Evolutionary conservation across 2,888 invertebrate species (phyloP).

Genomic region (Macrophya annulata): DNA sequence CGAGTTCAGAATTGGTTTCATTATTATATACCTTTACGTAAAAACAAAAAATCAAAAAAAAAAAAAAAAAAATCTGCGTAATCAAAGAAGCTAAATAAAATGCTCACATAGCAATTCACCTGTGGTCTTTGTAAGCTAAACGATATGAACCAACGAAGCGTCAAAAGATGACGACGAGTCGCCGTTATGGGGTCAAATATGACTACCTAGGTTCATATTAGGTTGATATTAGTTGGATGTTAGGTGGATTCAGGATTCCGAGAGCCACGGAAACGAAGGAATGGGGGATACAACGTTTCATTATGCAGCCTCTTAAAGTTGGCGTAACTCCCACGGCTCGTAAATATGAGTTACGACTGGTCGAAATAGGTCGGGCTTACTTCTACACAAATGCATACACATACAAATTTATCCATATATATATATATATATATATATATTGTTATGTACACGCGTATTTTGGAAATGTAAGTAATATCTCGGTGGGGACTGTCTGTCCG

Average conservation of each 20-base stretch:
- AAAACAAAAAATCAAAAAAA: neutral
- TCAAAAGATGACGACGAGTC: slow-evolving; percentile 8
- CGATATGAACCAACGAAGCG: slow-evolving; percentile 9
- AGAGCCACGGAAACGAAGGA: slow-evolving; percentile 51
- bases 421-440: too few relatives aligned
- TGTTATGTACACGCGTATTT: slow-evolving; percentile 10
- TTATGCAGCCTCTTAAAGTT: slow-evolving; percentile 76
- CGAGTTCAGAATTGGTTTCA: neutral
- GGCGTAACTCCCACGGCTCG: slow-evolving; percentile 76
- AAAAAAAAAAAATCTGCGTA: neutral
- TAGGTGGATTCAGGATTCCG: slow-evolving; percentile 40
- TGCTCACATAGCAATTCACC: slow-evolving; percentile 11
- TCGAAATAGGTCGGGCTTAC: slow-evolving; percentile 72
- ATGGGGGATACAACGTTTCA: slow-evolving; percentile 70
- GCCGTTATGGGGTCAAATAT: neutral
- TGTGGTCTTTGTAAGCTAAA: slow-evolving; percentile 39
- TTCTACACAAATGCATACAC: slow-evolving; percentile 47
- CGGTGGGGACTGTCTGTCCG: slow-evolving; percentile 15
- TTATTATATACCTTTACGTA: neutral
- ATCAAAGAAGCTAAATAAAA: neutral
- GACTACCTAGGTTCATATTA: slow-evolving; percentile 26
- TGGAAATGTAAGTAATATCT: neutral
- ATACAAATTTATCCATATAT: neutral
- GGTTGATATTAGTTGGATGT: slow-evolving; percentile 48
- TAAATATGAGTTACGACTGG: slow-evolving; percentile 75